A percentile compares a stretch with the other conserved stretches of the same genome.
Conservation (phyloP, 2,888 invertebrate genomes). For the Ectemnius lituratus region DNA sequence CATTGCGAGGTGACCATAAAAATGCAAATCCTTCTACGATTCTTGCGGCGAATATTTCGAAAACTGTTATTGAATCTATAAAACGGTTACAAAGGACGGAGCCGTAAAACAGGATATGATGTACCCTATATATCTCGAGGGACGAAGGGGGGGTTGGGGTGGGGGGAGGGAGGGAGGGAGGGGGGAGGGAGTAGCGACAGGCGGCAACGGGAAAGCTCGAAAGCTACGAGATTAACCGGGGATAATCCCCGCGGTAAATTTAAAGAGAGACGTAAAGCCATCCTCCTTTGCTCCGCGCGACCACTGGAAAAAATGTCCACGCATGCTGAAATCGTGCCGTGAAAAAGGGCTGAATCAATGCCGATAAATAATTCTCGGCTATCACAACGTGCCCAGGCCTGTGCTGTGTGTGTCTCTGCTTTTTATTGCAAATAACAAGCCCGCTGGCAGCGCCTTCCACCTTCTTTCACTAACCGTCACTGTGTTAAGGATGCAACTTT, state of each 20-base stretch:
- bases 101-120: constrained; percentile 6
- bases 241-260: constrained; percentile 7
- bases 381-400: background rate
- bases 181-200: background rate
- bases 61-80: background rate
- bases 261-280: constrained; percentile 10
- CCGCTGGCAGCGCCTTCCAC: background rate
- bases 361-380: constrained; percentile 11
- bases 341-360: constrained; percentile 7
- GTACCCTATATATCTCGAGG: constrained; percentile 3
- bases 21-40: background rate
- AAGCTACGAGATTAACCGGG: constrained; percentile 9
- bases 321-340: background rate
- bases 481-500: background rate
- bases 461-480: no score
- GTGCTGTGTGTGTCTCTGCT: background rate
- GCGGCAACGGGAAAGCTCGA: constrained; percentile 3
- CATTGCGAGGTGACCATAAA: no score
- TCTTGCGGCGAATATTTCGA: background rate
- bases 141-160: no score
- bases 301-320: constrained; percentile 4
- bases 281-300: background rate
- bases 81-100: constrained; percentile 1
- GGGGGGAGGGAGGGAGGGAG: no score
- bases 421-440: background rate